phyloP scores from a whole-genome alignment of 2,113 vertebrate species.

The Salvelinus sp. region DNA sequence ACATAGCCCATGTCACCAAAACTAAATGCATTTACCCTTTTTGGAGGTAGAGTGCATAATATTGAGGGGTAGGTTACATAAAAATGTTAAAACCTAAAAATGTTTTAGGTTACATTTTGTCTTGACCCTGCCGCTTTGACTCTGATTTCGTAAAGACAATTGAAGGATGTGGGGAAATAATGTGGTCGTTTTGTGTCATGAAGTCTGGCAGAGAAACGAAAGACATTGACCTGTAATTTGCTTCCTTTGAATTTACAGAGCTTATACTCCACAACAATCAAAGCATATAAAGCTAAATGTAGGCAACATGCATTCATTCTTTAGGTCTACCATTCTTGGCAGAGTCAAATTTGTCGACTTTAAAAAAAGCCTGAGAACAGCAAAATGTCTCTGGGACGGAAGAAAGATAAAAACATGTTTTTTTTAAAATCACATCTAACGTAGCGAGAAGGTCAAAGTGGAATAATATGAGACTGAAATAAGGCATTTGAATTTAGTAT shows the following conservation, averaged over 20 bases:
- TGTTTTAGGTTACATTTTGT: no score
- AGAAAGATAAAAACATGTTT: neutral
- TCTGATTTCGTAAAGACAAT: no score
- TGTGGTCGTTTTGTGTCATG: conserved; percentile 10
- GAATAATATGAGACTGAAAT: conserved; percentile 10
- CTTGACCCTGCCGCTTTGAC: no score
- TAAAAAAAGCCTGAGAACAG: conserved; percentile 6
- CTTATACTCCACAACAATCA: conserved; percentile 31
- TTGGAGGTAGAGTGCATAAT: no score
- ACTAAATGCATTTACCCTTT: no score
- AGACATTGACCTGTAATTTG: conserved; percentile 55
- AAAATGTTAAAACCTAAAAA: no score
- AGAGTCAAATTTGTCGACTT: conserved; percentile 11
- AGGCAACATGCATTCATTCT: conserved; percentile 18
- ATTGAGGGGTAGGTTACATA: no score
- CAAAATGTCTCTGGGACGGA: neutral
- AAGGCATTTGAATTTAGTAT: conserved; percentile 6
- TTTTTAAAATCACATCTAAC: neutral
- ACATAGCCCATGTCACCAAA: no score
- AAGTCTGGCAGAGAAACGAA: conserved; percentile 28
- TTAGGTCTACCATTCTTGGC: conserved; percentile 30
- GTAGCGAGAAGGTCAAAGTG: neutral
- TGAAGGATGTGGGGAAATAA: conserved; percentile 59
- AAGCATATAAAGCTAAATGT: conserved; percentile 19
- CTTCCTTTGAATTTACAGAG: conserved; percentile 40